A percentile compares a stretch with the other conserved stretches of the same genome.
Evolutionary conservation across 2,797 vertebrate genomes (phyloP).

Genomic region (Sebastolobus alascanus): DNA sequence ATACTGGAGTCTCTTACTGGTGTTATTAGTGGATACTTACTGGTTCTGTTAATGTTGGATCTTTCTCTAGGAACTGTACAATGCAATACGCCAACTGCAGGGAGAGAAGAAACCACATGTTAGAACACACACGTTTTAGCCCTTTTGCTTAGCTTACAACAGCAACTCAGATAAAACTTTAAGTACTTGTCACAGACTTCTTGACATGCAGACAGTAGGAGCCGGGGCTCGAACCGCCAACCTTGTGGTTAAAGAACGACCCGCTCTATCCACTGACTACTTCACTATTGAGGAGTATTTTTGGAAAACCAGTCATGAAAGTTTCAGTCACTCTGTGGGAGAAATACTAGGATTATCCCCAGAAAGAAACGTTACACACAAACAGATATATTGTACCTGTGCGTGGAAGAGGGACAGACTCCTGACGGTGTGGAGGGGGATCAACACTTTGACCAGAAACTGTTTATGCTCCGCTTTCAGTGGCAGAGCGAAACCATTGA

Average conservation of each 20-base stretch:
- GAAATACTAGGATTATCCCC: not conserved
- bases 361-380: not conserved
- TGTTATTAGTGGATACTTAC: slow-evolving; percentile 81
- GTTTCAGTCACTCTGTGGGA: not conserved
- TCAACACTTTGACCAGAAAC: slow-evolving; percentile 99
- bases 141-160: not conserved
- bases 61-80: slow-evolving; percentile 99
- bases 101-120: slow-evolving; percentile 12
- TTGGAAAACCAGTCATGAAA: not conserved
- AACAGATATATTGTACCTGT: slow-evolving; percentile 85
- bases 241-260: too few species aligned
- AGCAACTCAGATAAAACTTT: not conserved
- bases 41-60: slow-evolving; percentile 98
- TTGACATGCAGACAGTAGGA: too few species aligned
- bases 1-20: not conserved
- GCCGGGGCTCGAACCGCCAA: too few species aligned
- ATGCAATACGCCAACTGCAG: slow-evolving; percentile 98
- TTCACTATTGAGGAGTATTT: too few species aligned
- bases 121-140: not conserved
- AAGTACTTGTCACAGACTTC: too few species aligned
- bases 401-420: slow-evolving; percentile 99
- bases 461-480: slow-evolving; percentile 99
- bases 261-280: too few species aligned
- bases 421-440: slow-evolving; percentile 97
- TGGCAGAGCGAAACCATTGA: slow-evolving; percentile 99